A percentile compares a stretch with the other conserved stretches of the same genome.
These are phyloP conservation scores for Cercopithecus mona DNA, from an alignment of 2,113 vertebrate genomes.

Conservation along the genomic window DNA sequence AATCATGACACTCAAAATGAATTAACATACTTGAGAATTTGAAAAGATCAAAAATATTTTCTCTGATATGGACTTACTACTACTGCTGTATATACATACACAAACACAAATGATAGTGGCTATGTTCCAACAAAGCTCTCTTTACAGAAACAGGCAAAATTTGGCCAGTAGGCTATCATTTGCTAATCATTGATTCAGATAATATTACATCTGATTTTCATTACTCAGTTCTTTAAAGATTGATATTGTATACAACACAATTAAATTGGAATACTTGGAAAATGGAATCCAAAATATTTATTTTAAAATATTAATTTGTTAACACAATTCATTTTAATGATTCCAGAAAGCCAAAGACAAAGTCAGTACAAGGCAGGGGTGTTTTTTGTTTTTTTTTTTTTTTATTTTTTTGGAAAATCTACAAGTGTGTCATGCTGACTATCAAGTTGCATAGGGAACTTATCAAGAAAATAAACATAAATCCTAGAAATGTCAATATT, in stretches of 20 bases:
- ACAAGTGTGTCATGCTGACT: background rate
- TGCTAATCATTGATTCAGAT: background rate
- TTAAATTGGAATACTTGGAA: background rate
- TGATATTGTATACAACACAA: background rate
- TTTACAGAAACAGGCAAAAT: background rate
- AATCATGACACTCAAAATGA: background rate
- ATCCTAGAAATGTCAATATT: background rate
- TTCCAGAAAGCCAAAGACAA: background rate
- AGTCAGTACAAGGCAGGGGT: background rate
- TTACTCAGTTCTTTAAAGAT: background rate
- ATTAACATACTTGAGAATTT: background rate
- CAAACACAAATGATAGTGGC: background rate
- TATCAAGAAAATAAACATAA: background rate
- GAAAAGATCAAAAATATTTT: background rate
- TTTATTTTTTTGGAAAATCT: background rate
- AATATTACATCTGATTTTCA: background rate
- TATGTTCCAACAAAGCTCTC: background rate
- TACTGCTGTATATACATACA: background rate
- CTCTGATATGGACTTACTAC: background rate
- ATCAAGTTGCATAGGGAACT: background rate
- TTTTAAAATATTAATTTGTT: background rate
- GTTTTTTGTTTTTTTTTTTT: no score
- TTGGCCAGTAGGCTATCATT: background rate
- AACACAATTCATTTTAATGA: conserved; percentile 41
- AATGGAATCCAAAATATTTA: background rate